Conservation (phyloP, 1,140 invertebrate species). For the Yoshiicerus persimilis region DNA sequence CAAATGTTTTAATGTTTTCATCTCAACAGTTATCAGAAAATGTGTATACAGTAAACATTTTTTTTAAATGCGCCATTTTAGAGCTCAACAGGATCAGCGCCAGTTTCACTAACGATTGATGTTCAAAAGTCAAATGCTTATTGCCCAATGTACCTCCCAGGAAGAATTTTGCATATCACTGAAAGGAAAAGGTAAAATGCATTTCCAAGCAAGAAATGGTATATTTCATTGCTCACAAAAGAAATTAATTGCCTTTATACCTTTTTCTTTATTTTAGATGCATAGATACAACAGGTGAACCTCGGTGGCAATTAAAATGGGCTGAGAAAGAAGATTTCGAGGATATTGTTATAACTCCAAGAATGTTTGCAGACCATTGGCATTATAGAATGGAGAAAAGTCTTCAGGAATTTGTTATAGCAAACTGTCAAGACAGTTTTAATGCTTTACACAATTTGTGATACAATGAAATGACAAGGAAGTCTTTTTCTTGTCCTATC, state of each 20-base stretch:
- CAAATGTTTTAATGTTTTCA: background rate
- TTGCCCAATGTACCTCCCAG: slow-evolving; percentile 41
- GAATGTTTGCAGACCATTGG: slow-evolving; percentile 56
- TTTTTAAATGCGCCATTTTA: background rate
- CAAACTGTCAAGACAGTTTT: background rate
- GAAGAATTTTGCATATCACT: slow-evolving; percentile 42
- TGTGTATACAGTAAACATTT: too few species aligned
- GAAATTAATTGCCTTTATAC: background rate
- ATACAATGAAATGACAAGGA: background rate
- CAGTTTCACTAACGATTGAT: background rate
- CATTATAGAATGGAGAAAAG: slow-evolving; percentile 48
- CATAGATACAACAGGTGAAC: background rate
- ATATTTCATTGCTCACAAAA: background rate
- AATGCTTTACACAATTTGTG: slow-evolving; percentile 28
- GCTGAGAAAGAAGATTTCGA: slow-evolving; percentile 52
- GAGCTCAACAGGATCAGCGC: background rate
- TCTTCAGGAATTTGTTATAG: slow-evolving; percentile 39
- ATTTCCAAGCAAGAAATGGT: background rate
- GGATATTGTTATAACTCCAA: slow-evolving; percentile 54
- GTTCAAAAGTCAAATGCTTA: background rate
- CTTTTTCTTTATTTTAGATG: background rate
- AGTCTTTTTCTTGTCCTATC: background rate
- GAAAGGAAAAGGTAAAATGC: slow-evolving; percentile 28
- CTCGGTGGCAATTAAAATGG: slow-evolving; percentile 52
- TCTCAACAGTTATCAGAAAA: too few species aligned